These are phyloP conservation scores for Notocelia uddmanniana DNA, from an alignment of 2,888 invertebrate genomes.

Conservation along the genomic window DNA sequence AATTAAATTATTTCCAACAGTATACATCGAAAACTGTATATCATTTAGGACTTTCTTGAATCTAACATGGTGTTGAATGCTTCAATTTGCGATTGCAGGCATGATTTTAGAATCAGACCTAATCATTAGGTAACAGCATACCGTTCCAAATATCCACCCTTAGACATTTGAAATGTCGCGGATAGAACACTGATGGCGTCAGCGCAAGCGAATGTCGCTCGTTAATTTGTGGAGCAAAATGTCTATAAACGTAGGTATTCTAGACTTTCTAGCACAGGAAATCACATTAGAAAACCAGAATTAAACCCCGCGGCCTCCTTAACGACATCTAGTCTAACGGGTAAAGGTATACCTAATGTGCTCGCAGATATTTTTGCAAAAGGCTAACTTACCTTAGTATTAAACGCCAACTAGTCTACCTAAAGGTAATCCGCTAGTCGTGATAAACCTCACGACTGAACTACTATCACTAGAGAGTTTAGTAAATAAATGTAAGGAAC, in stretches of 20 bases:
- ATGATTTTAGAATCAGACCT: too few relatives aligned
- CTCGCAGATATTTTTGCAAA: constrained; percentile 2
- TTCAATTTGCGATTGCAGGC: too few relatives aligned
- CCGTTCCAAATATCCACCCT: too few relatives aligned
- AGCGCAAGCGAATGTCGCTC: background rate
- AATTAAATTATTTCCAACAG: too few relatives aligned
- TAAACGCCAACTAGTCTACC: constrained; percentile 29
- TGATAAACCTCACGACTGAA: constrained; percentile 29
- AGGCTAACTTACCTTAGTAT: constrained; percentile 1
- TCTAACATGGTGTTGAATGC: too few relatives aligned
- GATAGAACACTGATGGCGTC: background rate
- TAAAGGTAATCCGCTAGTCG: constrained; percentile 18
- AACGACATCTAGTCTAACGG: constrained; percentile 26
- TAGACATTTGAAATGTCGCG: too few relatives aligned
- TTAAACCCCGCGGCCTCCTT: background rate
- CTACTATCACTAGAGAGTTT: constrained; percentile 25
- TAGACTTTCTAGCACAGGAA: constrained; percentile 14
- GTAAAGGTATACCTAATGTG: constrained; percentile 18
- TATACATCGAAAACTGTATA: too few relatives aligned
- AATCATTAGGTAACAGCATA: too few relatives aligned
- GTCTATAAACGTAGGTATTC: constrained; percentile 2
- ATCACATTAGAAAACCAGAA: constrained; percentile 23
- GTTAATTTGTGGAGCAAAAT: background rate
- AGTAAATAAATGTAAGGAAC: constrained; percentile 33
- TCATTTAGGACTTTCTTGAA: too few relatives aligned